phyloP scores from a whole-genome alignment of 2,888 invertebrate genomes.

The Pyrochroa serraticornis region DNA sequence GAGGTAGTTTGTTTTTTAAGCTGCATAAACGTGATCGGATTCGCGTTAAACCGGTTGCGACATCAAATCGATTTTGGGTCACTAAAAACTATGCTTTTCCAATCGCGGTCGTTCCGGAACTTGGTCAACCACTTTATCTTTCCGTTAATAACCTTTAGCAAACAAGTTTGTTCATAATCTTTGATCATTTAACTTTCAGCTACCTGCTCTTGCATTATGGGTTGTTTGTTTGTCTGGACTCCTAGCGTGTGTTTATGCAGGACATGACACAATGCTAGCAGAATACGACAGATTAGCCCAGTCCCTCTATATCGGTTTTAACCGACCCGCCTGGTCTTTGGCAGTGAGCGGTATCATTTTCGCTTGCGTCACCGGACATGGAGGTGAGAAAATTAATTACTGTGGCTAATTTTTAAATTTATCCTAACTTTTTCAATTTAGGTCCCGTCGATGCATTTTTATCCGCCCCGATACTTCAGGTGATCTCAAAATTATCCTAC shows the following conservation, averaged over 20 bases:
- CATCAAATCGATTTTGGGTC: no score
- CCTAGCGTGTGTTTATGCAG: conserved; percentile 15
- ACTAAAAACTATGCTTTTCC: no score
- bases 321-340: conserved; percentile 56
- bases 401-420: conserved; percentile 9
- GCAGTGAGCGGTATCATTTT: conserved; percentile 58
- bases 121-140: no score
- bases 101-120: no score
- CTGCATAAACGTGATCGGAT: no score
- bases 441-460: conserved; percentile 50
- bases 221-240: conserved; percentile 8
- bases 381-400: conserved; percentile 13
- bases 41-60: no score
- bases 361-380: conserved; percentile 48
- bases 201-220: conserved; percentile 7
- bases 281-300: conserved; percentile 23
- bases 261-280: conserved; percentile 7
- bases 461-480: conserved; percentile 58
- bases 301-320: conserved; percentile 45
- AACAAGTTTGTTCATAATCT: no score
- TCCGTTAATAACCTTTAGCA: no score
- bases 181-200: background rate
- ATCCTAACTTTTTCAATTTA: conserved; percentile 3
- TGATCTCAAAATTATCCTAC: conserved; percentile 61
- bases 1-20: no score